These are phyloP conservation scores for Discoglossus pictus DNA, from an alignment of 2,797 vertebrate species.

Conservation along the genomic window DNA sequence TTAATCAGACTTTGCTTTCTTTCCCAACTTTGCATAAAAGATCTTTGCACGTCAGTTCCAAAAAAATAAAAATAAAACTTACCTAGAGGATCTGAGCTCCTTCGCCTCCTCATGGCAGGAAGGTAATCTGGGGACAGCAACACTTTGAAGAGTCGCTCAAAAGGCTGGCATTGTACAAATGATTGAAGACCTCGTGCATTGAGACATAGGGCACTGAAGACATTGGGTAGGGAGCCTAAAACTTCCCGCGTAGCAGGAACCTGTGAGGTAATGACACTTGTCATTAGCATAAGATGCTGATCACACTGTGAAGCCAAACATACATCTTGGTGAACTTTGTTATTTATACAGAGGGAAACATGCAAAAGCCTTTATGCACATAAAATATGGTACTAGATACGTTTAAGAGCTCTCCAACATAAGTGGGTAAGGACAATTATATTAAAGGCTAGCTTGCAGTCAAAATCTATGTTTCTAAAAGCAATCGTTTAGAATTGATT, in stretches of 20 bases:
- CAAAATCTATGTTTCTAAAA: neutral
- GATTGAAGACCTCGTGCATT: constrained; percentile 94
- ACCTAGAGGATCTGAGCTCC: constrained; percentile 95
- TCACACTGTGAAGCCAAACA: too few relatives aligned
- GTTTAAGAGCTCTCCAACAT: too few relatives aligned
- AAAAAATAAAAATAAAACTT: constrained; percentile 58
- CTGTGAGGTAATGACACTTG: constrained; percentile 62
- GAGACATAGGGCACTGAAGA: constrained; percentile 93
- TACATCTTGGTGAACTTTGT: too few relatives aligned
- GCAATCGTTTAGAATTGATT: too few relatives aligned
- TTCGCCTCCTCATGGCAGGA: constrained; percentile 90
- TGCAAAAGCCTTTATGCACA: too few relatives aligned
- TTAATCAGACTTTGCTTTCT: too few relatives aligned
- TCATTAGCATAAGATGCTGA: too few relatives aligned
- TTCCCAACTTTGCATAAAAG: too few relatives aligned
- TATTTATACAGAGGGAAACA: too few relatives aligned
- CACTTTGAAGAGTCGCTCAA: constrained; percentile 97
- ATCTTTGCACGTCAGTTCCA: too few relatives aligned
- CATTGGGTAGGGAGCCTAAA: constrained; percentile 92
- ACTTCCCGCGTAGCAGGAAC: constrained; percentile 95
- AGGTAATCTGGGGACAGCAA: constrained; percentile 96
- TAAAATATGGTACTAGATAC: too few relatives aligned
- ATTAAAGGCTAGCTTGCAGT: constrained; percentile 1
- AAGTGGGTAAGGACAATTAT: too few relatives aligned
- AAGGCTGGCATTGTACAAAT: constrained; percentile 96